A percentile compares a stretch with the other conserved stretches of the same genome.
Evolutionary conservation across 37 sponge, comb jelly and placozoan genomes (phyloP).

Genomic region (Haliclona indistincta): DNA sequence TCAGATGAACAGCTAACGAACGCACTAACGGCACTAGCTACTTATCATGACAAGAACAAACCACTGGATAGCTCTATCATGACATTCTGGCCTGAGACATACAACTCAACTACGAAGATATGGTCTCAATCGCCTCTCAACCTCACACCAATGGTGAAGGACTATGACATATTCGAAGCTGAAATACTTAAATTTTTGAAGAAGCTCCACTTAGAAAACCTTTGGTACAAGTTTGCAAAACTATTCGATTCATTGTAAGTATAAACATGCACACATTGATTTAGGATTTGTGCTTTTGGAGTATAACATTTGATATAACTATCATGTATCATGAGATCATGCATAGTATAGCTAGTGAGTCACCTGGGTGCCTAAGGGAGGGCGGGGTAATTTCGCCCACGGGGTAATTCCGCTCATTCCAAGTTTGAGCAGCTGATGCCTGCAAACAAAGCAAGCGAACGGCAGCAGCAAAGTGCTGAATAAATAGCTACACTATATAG

Average conservation of each 20-base stretch:
- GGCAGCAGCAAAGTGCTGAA: no score
- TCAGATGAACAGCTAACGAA: slow-evolving; percentile 29
- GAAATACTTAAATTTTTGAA: background rate
- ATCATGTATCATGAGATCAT: no score
- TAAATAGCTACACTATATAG: no score
- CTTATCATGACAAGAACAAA: slow-evolving; percentile 51
- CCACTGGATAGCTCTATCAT: slow-evolving; percentile 9
- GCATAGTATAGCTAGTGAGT: no score
- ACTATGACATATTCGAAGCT: background rate
- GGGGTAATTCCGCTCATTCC: no score
- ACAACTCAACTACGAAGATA: slow-evolving; percentile 17
- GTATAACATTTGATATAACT: no score
- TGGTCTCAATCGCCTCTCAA: slow-evolving; percentile 9
- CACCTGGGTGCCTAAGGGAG: no score
- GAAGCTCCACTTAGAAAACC: background rate
- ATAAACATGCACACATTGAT: background rate
- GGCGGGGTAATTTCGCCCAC: no score
- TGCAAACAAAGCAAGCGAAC: no score
- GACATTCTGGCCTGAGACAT: slow-evolving; percentile 49
- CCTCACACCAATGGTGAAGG: background rate
- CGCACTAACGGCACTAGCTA: slow-evolving; percentile 35
- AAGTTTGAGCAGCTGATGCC: no score
- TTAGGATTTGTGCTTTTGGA: background rate
- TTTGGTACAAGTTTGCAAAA: background rate
- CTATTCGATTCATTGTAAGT: background rate